Conservation (phyloP, 2,797 vertebrate genomes). For the Clarias fuscus region DNA sequence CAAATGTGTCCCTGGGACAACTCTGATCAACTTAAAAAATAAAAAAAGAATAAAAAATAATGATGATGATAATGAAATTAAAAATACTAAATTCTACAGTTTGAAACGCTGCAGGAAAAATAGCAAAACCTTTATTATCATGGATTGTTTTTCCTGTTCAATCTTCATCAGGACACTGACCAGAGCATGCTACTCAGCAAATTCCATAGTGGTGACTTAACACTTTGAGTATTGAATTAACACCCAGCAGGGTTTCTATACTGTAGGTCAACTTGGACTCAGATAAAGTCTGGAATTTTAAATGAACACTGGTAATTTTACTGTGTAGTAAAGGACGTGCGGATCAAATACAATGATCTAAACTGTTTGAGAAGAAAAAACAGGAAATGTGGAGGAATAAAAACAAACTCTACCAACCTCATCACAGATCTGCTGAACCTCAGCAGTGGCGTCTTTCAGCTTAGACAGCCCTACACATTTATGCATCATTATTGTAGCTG, state of each 20-base stretch:
- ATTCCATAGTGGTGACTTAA: too few species aligned
- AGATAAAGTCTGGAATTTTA: too few species aligned
- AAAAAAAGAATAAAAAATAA: not conserved
- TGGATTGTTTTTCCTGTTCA: not conserved
- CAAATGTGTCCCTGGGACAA: too few species aligned
- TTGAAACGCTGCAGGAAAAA: not conserved
- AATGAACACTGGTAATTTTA: too few species aligned
- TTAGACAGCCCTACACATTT: constrained; percentile 66
- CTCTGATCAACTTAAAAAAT: too few species aligned
- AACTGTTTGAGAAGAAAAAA: too few species aligned
- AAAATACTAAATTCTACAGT: not conserved
- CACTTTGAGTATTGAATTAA: too few species aligned
- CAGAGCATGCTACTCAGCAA: not conserved
- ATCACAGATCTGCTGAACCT: constrained; percentile 73
- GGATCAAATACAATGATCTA: too few species aligned
- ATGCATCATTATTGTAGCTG: not conserved
- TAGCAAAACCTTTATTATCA: not conserved
- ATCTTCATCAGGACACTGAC: not conserved
- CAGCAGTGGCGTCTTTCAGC: constrained; percentile 55
- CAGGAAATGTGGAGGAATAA: not conserved
- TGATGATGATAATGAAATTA: not conserved
- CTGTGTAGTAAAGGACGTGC: too few species aligned
- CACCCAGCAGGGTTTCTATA: too few species aligned
- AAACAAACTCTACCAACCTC: constrained; percentile 62
- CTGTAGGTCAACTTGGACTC: too few species aligned